phyloP scores from a whole-genome alignment of 2,797 vertebrate species.

The Pempheris klunzingeri region DNA sequence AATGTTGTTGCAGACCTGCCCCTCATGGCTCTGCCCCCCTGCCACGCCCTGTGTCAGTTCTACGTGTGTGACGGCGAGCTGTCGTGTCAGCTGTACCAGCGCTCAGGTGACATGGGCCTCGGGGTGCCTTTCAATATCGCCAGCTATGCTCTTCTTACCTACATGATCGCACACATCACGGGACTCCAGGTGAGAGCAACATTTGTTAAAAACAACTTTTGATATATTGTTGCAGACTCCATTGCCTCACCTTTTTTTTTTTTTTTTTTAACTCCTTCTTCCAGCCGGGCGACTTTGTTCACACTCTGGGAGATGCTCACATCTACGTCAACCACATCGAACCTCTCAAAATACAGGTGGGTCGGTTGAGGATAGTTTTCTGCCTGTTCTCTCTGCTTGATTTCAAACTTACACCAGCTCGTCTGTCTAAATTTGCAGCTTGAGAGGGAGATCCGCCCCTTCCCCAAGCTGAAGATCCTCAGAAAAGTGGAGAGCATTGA shows the following conservation, averaged over 20 bases:
- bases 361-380: neutral
- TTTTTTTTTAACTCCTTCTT: slow-evolving; percentile 1
- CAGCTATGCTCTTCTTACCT: slow-evolving; percentile 96
- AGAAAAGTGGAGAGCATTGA: slow-evolving; percentile 89
- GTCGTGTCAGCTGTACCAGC: slow-evolving; percentile 97
- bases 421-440: slow-evolving; percentile 83
- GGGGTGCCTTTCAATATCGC: slow-evolving; percentile 99
- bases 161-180: slow-evolving; percentile 97
- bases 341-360: slow-evolving; percentile 92
- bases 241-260: neutral
- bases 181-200: slow-evolving; percentile 89
- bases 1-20: slow-evolving; percentile 87
- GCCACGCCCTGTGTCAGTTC: slow-evolving; percentile 97
- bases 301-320: slow-evolving; percentile 96
- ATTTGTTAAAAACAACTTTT: neutral
- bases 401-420: neutral
- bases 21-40: slow-evolving; percentile 94
- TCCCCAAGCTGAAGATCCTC: slow-evolving; percentile 94
- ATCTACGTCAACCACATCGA: slow-evolving; percentile 95
- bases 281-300: slow-evolving; percentile 95
- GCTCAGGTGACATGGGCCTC: slow-evolving; percentile 96
- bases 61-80: slow-evolving; percentile 93
- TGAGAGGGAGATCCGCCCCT: slow-evolving; percentile 91
- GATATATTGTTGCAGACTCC: fast-evolving
- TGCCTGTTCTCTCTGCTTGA: fast-evolving